Conservation (phyloP, 2,888 invertebrate species). For the Ochropleura plecta region DNA sequence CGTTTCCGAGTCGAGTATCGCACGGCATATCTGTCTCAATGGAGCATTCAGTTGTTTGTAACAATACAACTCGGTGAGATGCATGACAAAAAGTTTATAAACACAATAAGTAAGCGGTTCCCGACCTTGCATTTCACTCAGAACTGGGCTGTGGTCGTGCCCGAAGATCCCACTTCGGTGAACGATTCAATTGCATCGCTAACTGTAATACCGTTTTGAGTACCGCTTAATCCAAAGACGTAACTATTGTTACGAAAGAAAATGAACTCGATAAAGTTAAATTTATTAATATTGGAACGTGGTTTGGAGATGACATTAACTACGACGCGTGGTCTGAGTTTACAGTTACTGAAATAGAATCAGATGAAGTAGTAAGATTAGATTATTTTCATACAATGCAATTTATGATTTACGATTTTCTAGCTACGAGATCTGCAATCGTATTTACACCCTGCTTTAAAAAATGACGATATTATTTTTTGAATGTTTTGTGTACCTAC, state of each 20-base stretch:
- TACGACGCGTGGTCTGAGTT: conserved; percentile 16
- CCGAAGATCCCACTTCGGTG: conserved; percentile 77
- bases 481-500: not conserved
- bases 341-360: conserved; percentile 33
- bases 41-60: conserved; percentile 80
- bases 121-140: conserved; percentile 85
- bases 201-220: conserved; percentile 83
- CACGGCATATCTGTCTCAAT: conserved; percentile 86
- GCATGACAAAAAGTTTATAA: conserved; percentile 85
- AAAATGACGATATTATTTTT: not conserved
- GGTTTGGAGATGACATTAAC: conserved; percentile 52
- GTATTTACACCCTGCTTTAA: not conserved
- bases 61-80: conserved; percentile 84
- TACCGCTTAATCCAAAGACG: conserved; percentile 82
- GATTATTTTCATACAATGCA: not conserved
- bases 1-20: conserved; percentile 82
- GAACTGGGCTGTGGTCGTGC: conserved; percentile 86
- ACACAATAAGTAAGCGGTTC: conserved; percentile 83
- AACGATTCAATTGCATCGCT: conserved; percentile 82
- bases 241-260: conserved; percentile 76
- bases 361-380: conserved; percentile 2
- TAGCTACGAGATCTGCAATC: not conserved
- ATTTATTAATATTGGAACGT: conserved; percentile 59
- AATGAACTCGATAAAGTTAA: conserved; percentile 62
- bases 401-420: not conserved